These are phyloP conservation scores for Melanotaenia trifasciata DNA, from an alignment of 2,797 vertebrate genomes.

Conservation along the genomic window DNA sequence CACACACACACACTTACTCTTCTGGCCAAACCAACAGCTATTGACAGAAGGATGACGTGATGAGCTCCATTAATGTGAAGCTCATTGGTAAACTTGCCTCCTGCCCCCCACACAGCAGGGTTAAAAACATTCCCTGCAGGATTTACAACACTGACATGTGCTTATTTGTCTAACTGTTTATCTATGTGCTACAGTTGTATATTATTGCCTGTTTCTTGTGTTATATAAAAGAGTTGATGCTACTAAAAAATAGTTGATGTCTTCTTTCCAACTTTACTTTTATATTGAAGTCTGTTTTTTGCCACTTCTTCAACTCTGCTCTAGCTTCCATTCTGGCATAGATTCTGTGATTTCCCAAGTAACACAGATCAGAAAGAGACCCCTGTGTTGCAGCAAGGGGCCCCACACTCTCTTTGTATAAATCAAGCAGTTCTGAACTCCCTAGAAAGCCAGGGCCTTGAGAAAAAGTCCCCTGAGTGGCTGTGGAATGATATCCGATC, in stretches of 20 bases:
- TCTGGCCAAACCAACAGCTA: conserved; percentile 61
- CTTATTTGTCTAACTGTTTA: conserved; percentile 27
- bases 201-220: conserved; percentile 32
- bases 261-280: conserved; percentile 33
- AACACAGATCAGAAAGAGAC: conserved; percentile 73
- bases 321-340: conserved; percentile 41
- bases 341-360: conserved; percentile 70
- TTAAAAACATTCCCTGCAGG: conserved; percentile 51
- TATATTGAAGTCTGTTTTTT: conserved; percentile 46
- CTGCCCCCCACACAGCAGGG: conserved; percentile 45
- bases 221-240: conserved; percentile 21
- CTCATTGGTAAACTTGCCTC: conserved; percentile 43
- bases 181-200: conserved; percentile 7
- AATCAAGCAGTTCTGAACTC: conserved; percentile 73
- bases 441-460: conserved; percentile 69
- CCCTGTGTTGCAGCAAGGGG: conserved; percentile 60
- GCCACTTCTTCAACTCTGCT: conserved; percentile 33
- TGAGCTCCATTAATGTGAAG: conserved; percentile 39
- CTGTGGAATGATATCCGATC: conserved; percentile 77
- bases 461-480: conserved; percentile 69
- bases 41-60: conserved; percentile 54
- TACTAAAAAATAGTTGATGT: background rate
- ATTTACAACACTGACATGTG: background rate
- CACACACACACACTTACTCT: conserved; percentile 18
- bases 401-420: conserved; percentile 75